Evolutionary conservation across 2,888 invertebrate genomes (phyloP), one percentile per base, ranked within the genome.

Genomic region (Mechanitis messenoides): DNA sequence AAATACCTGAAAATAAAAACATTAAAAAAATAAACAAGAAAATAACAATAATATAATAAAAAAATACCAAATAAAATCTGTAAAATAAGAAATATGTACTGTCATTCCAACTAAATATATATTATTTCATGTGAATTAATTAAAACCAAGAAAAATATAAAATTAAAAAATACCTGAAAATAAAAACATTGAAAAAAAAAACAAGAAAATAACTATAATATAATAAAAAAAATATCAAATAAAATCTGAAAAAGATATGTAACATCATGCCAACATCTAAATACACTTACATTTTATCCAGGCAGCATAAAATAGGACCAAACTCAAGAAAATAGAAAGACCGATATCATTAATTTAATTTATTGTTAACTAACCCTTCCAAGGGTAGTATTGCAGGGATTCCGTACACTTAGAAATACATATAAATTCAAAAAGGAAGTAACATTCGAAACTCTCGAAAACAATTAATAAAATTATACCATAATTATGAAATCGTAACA

Each of bases 351-450:
- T 65, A 50, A 62, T 81, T 83, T 78, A 75, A 79, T 83, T 84
- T 81, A 84, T 87, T 87, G 83, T 85, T 85, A 86, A 85, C 84
- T 87, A 87, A 72, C 80, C 86, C 83, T 72, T 72, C 72, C 68
- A 76, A 76, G 80, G 73, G 74, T 78, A 71, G 84, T 84, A 80
- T 82, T 81, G 84, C 85, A 74, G 81, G 82, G 79, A 75, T 77
- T 81, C 76, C 76, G 73, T 80, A 86, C 84, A 84, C 83, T 78
- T 79, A 85, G 81, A 83, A 82, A 76, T 79, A 84, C 81, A 84
- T 86, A 84, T 82, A 85, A 85, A 85, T 87, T 81, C 83, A 84
- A 84, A 70, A 87, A 83, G 81, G 81, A 84, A 83, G 79, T 82
- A 84, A 86, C 83, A 83, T 80, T 83, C 81, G 79, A 83, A 84